These are phyloP conservation scores for Zophobas morio DNA, from an alignment of 1,140 invertebrate species.

Conservation along the genomic window DNA sequence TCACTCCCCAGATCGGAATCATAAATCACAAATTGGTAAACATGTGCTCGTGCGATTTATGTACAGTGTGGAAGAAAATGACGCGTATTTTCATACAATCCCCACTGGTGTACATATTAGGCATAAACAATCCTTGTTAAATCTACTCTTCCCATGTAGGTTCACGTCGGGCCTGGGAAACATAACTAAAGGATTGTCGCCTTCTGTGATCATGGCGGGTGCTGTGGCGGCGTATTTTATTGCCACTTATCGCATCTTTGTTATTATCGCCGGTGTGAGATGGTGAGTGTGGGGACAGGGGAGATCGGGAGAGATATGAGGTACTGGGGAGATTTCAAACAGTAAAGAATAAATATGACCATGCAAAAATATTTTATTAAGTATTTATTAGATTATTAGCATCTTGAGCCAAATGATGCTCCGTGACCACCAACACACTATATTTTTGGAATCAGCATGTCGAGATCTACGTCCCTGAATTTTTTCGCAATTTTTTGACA, in stretches of 20 bases:
- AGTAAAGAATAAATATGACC: no score
- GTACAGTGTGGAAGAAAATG: neutral
- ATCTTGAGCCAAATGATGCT: no score
- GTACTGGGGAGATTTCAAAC: no score
- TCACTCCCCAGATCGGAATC: neutral
- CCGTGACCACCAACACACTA: no score
- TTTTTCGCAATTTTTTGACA: no score
- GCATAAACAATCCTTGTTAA: slow-evolving; percentile 41
- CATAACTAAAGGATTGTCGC: slow-evolving; percentile 30
- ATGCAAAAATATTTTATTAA: no score
- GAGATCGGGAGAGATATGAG: no score
- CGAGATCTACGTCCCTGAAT: no score
- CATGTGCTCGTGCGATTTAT: slow-evolving; percentile 6
- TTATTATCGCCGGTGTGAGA: neutral
- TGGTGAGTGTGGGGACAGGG: no score
- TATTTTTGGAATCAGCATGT: no score
- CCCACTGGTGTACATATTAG: slow-evolving; percentile 23
- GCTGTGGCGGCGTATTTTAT: slow-evolving; percentile 1
- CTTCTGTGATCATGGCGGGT: slow-evolving; percentile 26
- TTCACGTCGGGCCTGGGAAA: slow-evolving; percentile 31
- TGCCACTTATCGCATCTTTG: slow-evolving; percentile 31
- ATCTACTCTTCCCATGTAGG: slow-evolving; percentile 14
- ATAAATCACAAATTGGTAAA: slow-evolving; percentile 32
- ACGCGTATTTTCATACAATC: slow-evolving; percentile 26
- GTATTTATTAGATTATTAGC: no score